Evolutionary conservation across 2,113 vertebrate species (phyloP), one percentile per base, ranked within the genome.

Genomic region (Brachyhypopomus occidentalis): DNA sequence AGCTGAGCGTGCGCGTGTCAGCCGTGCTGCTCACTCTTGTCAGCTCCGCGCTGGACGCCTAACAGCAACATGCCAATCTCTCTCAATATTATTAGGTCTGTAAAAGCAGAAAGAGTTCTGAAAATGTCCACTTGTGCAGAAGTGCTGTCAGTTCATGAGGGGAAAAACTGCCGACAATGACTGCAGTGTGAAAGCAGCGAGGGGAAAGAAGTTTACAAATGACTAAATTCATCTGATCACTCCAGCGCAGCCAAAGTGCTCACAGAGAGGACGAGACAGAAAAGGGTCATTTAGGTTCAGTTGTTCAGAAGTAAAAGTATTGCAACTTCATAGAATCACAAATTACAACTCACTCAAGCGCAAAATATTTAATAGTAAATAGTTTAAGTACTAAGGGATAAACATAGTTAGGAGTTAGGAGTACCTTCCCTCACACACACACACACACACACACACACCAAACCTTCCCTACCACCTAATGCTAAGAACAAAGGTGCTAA

Each of bases 401-500:
- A 52, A 70, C 36, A 70, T 41, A 25, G 14, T n/a, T 11, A 69
- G 22, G n/a, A 70, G 34, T 41, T 34, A 20, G 23, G 20, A 22
- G 22, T 22, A 70, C 9, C 45, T 11, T 14, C 45, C 45, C 45
- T 2, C 41, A 45, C 17, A 30, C 64, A 69, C 64, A 69, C 64
- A 67, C 78, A 30, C 77, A 64, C 62, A 64, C 62, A 64, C 62
- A 64, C 63, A 66, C 63, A 66, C 63, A 66, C 60, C 25, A 4
- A 63, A 69, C 66, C 20, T 20, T 38, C 66, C 14, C 30, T 69
- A 8, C 66, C 36, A 70, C 66, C 66, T 41, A 41, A 22, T 70
- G 34, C 34, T 70, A 70, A 70, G 66, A 70, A 70, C 66, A 70
- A 70, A 70, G 66, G 66, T 70, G 66, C 66, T 70, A 70, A 70